phyloP scores from a whole-genome alignment of 1,140 invertebrate species.

The Bicyclus anynana region DNA sequence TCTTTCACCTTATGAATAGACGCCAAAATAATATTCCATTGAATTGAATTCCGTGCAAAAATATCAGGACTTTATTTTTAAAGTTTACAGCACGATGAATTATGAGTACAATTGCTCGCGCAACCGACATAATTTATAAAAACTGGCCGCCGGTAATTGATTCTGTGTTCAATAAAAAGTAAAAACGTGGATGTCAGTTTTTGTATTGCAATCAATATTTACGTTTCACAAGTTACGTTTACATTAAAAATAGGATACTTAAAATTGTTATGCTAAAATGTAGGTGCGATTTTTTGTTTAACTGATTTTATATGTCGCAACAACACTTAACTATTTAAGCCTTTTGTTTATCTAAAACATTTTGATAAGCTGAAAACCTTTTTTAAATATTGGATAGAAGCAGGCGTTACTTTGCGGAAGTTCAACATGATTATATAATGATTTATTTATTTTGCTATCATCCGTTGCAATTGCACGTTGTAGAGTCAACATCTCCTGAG shows the following conservation, averaged over 20 bases:
- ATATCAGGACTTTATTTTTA: not conserved
- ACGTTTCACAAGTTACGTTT: not conserved
- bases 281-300: no score
- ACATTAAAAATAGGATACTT: not conserved
- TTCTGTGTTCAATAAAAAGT: not conserved
- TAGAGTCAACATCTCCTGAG: no score
- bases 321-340: no score
- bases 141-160: not conserved
- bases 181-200: not conserved
- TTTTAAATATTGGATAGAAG: no score
- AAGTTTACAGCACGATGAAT: not conserved
- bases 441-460: no score
- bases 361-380: no score
- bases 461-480: no score
- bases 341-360: no score
- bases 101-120: not conserved
- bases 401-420: no score
- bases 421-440: no score
- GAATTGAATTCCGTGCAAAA: not conserved
- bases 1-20: not conserved
- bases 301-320: no score
- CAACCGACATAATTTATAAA: not conserved
- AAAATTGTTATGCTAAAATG: not conserved
- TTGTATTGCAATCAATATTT: not conserved
- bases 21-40: slow-evolving; percentile 2